Evolutionary conservation across 2,888 invertebrate species (phyloP), one percentile per base, ranked within the genome.

Genomic region (Plutella xylostella): DNA sequence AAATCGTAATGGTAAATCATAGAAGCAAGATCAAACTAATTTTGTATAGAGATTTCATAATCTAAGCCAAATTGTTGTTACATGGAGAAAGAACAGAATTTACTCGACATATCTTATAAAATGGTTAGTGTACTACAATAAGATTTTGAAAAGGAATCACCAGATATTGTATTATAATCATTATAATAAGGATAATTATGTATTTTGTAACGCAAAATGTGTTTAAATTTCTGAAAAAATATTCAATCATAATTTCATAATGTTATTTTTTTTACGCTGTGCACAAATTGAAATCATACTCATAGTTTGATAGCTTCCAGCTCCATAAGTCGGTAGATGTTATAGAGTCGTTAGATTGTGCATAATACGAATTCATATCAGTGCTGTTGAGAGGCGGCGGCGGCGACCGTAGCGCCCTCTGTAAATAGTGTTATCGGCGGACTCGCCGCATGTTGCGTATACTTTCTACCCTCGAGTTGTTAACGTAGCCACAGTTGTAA

Each of bases 91-190:
- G 42, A 78, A 78, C 79, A 70, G 82, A 83, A 83, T 83, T 83
- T 83, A 83, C 77, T 80, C 77, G 64, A 83, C 83, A 83, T 83
- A 83, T 83, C 83, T 80, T 78, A 79, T 76, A 82, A 80, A 78
- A 82, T 82, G 83, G 83, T 83, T 83, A 83, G 83, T 83, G 83
- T 82, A 78, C 76, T 83, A 83, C 79, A 73, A 73, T 82, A 80
- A 79, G 80, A 72, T 72, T 72, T 71, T 70, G 69, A 68, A 65
- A 68, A 64, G 63, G 66, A 65, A 75, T 68, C 77, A 77, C 72
- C 76, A 79, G 75, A 74, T 45, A 44, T 42, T 48, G 75, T 77
- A 72, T 76, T 66, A 66, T 80, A 80, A 82, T 79, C 79, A 77
- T 72, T 76, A 78, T 70, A 76, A 68, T 82, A 79, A 78, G 79